Conservation (phyloP, 2,888 invertebrate species). For the Trichogramma evanescens region DNA sequence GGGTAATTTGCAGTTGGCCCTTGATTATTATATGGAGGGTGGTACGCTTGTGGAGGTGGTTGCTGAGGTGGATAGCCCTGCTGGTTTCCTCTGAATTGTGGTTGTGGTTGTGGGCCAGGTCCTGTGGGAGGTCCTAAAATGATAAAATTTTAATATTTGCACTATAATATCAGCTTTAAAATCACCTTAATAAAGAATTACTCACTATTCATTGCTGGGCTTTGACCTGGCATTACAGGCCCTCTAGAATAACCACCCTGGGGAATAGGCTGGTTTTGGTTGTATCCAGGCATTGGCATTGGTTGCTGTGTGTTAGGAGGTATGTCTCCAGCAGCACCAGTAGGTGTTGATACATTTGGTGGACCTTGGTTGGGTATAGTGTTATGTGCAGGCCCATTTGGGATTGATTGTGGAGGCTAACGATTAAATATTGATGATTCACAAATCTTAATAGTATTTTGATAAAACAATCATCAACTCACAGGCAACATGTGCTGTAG, state of each 20-base stretch:
- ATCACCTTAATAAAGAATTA: constrained; percentile 25
- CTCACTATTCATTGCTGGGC: constrained; percentile 47
- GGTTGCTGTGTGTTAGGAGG: constrained; percentile 43
- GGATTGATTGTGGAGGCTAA: constrained; percentile 56
- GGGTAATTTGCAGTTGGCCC: constrained; percentile 58
- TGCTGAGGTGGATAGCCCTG: constrained; percentile 57
- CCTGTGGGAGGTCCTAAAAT: constrained; percentile 49
- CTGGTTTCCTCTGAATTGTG: constrained; percentile 50
- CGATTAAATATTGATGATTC: constrained; percentile 12
- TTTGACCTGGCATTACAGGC: constrained; percentile 55
- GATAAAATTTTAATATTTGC: neutral
- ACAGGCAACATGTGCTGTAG: constrained; percentile 84
- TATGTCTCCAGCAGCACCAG: constrained; percentile 41
- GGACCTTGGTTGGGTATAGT: constrained; percentile 48
- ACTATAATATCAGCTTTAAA: neutral
- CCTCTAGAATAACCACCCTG: constrained; percentile 49
- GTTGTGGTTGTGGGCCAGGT: constrained; percentile 50
- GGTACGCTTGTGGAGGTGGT: constrained; percentile 57
- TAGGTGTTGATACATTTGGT: constrained; percentile 40
- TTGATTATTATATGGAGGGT: constrained; percentile 53
- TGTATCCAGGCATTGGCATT: constrained; percentile 42
- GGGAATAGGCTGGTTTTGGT: constrained; percentile 45
- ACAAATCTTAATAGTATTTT: constrained; percentile 20
- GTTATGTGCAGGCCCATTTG: constrained; percentile 45
- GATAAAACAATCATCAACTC: constrained; percentile 36